phyloP scores from a whole-genome alignment of 2,797 vertebrate genomes.

The Siniperca undulata region DNA sequence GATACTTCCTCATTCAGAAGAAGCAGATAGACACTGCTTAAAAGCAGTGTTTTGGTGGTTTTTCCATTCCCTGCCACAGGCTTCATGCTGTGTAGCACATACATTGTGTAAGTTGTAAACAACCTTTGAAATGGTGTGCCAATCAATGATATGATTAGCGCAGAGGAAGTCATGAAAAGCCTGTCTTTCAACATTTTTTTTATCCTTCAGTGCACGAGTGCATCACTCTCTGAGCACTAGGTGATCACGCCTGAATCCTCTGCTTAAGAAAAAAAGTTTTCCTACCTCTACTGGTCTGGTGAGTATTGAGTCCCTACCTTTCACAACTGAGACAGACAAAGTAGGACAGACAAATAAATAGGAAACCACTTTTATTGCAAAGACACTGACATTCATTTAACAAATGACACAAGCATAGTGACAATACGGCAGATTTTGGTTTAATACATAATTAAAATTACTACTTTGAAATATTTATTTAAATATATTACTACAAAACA shows the following conservation, averaged over 20 bases:
- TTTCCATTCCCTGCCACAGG: not conserved
- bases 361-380: conserved; percentile 24
- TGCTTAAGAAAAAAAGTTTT: not conserved
- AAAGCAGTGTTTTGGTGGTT: not conserved
- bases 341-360: not conserved
- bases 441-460: not conserved
- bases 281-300: not conserved
- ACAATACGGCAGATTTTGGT: not conserved
- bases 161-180: not conserved
- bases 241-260: not conserved
- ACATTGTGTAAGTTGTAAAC: not conserved
- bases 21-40: not conserved
- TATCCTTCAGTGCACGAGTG: too few relatives aligned
- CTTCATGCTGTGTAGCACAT: not conserved
- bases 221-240: not conserved
- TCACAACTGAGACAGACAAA: not conserved
- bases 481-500: not conserved
- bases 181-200: not conserved
- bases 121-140: not conserved
- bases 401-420: not conserved
- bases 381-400: not conserved
- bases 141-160: too few relatives aligned
- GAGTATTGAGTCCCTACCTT: accelerated
- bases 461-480: conserved; percentile 10
- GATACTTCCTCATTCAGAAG: not conserved